phyloP scores from a whole-genome alignment of 2,888 invertebrate species.

The Pterostichus madidus region DNA sequence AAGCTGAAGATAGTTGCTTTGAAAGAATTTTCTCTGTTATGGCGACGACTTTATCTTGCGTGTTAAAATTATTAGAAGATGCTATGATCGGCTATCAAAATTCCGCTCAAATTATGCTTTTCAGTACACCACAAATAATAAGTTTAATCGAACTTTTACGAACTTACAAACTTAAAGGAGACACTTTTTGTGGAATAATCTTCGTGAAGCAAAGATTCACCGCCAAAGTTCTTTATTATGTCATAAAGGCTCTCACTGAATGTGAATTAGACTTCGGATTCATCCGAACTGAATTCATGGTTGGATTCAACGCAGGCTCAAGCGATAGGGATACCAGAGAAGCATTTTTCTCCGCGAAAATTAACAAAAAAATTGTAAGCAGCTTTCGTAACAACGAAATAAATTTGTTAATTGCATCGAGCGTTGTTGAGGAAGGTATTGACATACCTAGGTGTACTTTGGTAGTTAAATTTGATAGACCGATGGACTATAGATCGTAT shows the following conservation, averaged over 20 bases:
- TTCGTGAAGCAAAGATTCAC: conserved; percentile 87
- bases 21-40: conserved; percentile 73
- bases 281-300: conserved; percentile 85
- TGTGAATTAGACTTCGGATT: conserved; percentile 79
- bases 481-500: conserved; percentile 88
- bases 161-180: conserved; percentile 78
- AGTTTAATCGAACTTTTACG: conserved; percentile 82
- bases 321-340: conserved; percentile 80
- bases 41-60: conserved; percentile 76
- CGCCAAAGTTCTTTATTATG: conserved; percentile 86
- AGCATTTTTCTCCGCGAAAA: conserved; percentile 75
- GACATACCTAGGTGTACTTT: conserved; percentile 91
- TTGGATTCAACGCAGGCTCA: conserved; percentile 83
- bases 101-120: conserved; percentile 79
- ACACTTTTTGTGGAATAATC: conserved; percentile 84
- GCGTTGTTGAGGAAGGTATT: conserved; percentile 94
- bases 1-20: conserved; percentile 76
- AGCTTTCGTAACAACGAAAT: conserved; percentile 81
- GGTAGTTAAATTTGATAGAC: conserved; percentile 86
- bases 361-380: conserved; percentile 79
- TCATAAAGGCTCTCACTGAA: conserved; percentile 80
- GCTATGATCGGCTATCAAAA: conserved; percentile 76
- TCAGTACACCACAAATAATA: conserved; percentile 83
- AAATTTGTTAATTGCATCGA: conserved; percentile 86
- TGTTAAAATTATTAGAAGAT: conserved; percentile 79